Base-by-base conservation (phyloP, 1,140 invertebrate species). In the Nephila pilipes region DNA sequence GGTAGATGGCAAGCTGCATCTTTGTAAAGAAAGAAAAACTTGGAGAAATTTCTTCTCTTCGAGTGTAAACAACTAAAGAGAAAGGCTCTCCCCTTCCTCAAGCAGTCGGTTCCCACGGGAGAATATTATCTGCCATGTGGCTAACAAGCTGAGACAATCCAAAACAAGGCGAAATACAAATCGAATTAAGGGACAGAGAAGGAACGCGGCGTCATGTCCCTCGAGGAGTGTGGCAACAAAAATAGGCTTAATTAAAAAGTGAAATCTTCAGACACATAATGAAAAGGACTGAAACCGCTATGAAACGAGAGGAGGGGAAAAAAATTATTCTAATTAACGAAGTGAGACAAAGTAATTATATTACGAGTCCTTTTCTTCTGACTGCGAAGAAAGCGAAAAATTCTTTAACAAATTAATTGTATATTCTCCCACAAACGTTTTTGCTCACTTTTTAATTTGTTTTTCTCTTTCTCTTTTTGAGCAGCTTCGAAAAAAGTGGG, bases 311-410 rank as follows among this genome's bases (percentile, higher is more conserved):
- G 25, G 25, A n/a, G 10, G 12, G 58, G 20, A 29, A 22, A 14
- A 69, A 29, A 29, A 36, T 75, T 14, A 14, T 14, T 75, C 69
- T 75, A 75, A 75, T 75, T 75, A 75, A 75, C n/a, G 65, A 32
- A 75, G 69, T 75, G 69, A 29, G 69, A 18, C 18, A 75, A 75
- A 75, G 29, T 75, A 75, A 75, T 75, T 75, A 75, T 32, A 75
- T 75, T 75, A 36, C n/a, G 20, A 75, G 69, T 75, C 36, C n/a
- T 32, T 75, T 75, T 46, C 1, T 75, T 36, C 29, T 75, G 3
- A 32, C 32, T 32, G 69, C 18, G 29, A 36, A 75, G 25, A 32
- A 75, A 36, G 29, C 5, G 14, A 75, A 32, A 75, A 75, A 75
- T 32, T 32, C 14, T 75, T 75, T 36, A 32, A 75, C 16, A 32